phyloP scores from a whole-genome alignment of 2,113 vertebrate genomes.

The Tyto alba region DNA sequence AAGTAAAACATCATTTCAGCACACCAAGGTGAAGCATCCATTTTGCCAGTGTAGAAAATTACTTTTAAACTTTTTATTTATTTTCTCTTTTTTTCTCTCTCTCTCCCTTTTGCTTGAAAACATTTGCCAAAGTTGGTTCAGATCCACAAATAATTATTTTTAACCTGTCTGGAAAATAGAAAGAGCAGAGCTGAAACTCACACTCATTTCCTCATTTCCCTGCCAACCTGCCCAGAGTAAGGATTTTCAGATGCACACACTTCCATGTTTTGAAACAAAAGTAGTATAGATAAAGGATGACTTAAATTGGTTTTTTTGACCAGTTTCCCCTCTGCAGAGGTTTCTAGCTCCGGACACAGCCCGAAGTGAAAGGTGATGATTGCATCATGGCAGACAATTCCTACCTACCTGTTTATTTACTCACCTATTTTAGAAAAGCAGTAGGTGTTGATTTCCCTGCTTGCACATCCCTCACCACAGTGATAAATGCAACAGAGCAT shows the following conservation, averaged over 20 bases:
- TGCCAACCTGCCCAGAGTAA: background rate
- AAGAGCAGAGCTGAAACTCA: background rate
- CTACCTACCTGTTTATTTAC: background rate
- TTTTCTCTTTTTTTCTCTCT: background rate
- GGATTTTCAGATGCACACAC: background rate
- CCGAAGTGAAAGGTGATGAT: background rate
- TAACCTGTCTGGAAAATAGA: background rate
- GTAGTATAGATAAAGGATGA: background rate
- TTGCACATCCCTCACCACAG: background rate
- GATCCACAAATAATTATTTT: background rate
- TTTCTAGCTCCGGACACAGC: background rate
- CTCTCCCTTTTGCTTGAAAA: background rate
- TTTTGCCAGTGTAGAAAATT: background rate
- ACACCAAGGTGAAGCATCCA: background rate
- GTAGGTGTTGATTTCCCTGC: background rate
- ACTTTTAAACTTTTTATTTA: background rate
- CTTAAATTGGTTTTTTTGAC: background rate
- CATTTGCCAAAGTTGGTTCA: background rate
- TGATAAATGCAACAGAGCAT: background rate
- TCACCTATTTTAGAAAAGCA: background rate
- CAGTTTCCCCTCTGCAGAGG: background rate
- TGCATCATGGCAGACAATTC: background rate
- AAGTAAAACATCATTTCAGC: background rate
- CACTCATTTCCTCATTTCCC: background rate
- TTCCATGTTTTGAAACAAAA: background rate